These are phyloP conservation scores for Cryptophagus acutangulus DNA, from an alignment of 2,888 invertebrate species.

Conservation along the genomic window DNA sequence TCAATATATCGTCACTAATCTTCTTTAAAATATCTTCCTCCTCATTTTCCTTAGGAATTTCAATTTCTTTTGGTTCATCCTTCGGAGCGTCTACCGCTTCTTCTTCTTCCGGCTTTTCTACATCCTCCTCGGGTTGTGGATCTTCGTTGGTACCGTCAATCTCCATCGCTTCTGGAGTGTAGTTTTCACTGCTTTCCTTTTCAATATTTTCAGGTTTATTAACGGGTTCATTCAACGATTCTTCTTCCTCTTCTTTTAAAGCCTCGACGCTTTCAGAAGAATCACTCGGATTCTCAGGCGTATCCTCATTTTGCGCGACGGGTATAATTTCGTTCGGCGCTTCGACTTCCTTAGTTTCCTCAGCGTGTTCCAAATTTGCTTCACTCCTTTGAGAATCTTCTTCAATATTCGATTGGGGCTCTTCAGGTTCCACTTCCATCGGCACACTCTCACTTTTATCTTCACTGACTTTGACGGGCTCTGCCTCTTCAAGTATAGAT, in stretches of 20 bases:
- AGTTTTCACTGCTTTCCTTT: background rate
- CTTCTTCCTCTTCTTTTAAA: background rate
- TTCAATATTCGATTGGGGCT: too few species aligned
- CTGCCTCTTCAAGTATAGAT: background rate
- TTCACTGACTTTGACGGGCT: background rate
- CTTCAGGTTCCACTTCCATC: slow-evolving; percentile 28
- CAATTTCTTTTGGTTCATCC: slow-evolving; percentile 8
- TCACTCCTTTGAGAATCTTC: too few species aligned
- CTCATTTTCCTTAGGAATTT: background rate
- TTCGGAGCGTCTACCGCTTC: slow-evolving; percentile 14
- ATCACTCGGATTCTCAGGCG: slow-evolving; percentile 7
- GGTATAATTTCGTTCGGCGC: too few species aligned
- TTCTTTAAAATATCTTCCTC: too few species aligned
- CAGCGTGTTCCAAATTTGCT: too few species aligned
- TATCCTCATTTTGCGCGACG: background rate
- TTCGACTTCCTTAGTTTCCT: slow-evolving; percentile 18
- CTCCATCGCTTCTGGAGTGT: slow-evolving; percentile 29
- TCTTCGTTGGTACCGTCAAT: slow-evolving; percentile 16
- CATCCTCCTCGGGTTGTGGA: background rate
- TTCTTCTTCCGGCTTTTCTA: slow-evolving; percentile 12
- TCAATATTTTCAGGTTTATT: slow-evolving; percentile 4
- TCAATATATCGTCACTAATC: too few species aligned
- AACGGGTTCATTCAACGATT: slow-evolving; percentile 10
- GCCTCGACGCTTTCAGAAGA: background rate
- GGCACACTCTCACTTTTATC: background rate